Percentiles rank a stretch among this genome's conserved stretches.
Conservation (phyloP, 2,888 invertebrate species). For the Argyra leucocephala region DNA sequence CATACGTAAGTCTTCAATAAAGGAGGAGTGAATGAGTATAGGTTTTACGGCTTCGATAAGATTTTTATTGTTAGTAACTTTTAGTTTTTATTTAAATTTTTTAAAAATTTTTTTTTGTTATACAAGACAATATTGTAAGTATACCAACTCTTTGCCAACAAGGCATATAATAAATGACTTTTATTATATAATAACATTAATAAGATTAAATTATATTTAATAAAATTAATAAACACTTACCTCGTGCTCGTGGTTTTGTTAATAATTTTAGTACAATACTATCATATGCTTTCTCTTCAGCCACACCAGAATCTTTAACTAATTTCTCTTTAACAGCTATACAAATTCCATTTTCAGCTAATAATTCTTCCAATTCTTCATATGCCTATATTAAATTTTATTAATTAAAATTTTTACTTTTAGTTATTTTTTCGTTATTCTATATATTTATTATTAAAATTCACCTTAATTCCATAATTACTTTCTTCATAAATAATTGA, state of each 20-base stretch:
- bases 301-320: conserved; percentile 91
- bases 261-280: conserved; percentile 75
- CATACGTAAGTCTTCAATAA: too few relatives aligned
- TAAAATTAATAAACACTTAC: conserved; percentile 47
- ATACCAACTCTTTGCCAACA: too few relatives aligned
- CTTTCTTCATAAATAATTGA: conserved; percentile 94
- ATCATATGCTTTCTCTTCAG: conserved; percentile 77
- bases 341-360: conserved; percentile 77
- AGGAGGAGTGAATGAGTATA: too few relatives aligned
- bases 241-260: conserved; percentile 79
- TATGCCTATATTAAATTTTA: conserved; percentile 59
- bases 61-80: too few relatives aligned
- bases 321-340: conserved; percentile 90
- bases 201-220: background rate
- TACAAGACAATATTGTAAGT: too few relatives aligned
- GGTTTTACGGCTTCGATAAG: too few relatives aligned
- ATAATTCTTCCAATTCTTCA: conserved; percentile 79
- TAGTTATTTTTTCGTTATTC: background rate
- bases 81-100: too few relatives aligned
- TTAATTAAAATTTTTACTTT: conserved; percentile 8
- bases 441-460: conserved; percentile 22
- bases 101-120: too few relatives aligned
- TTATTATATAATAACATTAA: too few relatives aligned
- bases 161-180: too few relatives aligned
- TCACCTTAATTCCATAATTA: conserved; percentile 88